These are phyloP conservation scores for Gadopsis bispinosus DNA, from an alignment of 2,797 vertebrate species.

Conservation along the genomic window DNA sequence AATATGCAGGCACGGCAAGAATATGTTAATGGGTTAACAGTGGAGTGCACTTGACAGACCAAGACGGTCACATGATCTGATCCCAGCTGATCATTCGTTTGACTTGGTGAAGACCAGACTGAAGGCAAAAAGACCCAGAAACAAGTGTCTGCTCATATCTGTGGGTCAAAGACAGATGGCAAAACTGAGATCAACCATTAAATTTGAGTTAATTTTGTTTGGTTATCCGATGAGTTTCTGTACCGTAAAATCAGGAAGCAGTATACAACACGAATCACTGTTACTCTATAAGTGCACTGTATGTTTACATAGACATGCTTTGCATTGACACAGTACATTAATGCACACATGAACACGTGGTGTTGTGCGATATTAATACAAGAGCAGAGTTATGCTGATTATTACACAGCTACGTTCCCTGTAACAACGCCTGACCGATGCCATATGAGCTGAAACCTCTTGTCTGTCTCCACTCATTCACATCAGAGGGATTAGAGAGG, in stretches of 20 bases:
- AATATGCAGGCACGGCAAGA: not conserved
- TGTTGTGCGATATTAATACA: not conserved
- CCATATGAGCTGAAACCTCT: constrained; percentile 53
- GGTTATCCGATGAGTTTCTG: not conserved
- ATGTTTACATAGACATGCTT: not conserved
- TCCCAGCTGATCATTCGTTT: not conserved
- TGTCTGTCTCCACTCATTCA: constrained; percentile 70
- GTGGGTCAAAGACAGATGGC: not conserved
- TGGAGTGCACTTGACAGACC: not conserved
- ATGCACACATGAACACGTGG: fast-evolving
- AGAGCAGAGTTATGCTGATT: constrained; percentile 6
- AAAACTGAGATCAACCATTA: not conserved
- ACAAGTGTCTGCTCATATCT: not conserved
- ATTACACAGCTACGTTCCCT: constrained; percentile 10
- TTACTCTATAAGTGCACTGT: not conserved
- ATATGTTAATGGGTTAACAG: not conserved
- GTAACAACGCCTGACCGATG: constrained; percentile 40
- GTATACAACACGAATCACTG: not conserved
- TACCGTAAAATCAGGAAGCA: not conserved
- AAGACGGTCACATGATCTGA: not conserved
- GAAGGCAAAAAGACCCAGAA: not conserved
- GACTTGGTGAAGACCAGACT: not conserved
- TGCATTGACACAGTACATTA: not conserved
- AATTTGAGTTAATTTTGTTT: not conserved
- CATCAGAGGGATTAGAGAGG: constrained; percentile 68